phyloP scores from a whole-genome alignment of 1,140 invertebrate species.

The Calephelis virginiensis region DNA sequence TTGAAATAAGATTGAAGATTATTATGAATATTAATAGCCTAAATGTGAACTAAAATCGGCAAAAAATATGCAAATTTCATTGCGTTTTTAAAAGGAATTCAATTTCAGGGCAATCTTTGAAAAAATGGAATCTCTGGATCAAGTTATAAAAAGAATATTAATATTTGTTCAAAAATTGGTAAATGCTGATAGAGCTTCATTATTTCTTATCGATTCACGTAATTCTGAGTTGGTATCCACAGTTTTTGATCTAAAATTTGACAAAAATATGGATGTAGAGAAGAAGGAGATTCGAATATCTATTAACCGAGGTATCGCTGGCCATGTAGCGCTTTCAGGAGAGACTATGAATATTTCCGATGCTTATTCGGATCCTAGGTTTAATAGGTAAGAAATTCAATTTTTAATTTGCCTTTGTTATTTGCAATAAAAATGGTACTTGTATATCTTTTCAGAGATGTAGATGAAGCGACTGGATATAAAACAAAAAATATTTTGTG shows the following conservation, averaged over 20 bases:
- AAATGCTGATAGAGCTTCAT: conserved; percentile 88
- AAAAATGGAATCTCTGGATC: conserved; percentile 91
- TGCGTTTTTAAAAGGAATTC: background rate
- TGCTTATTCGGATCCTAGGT: conserved; percentile 88
- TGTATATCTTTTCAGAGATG: conserved; percentile 67
- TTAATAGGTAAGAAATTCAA: conserved; percentile 80
- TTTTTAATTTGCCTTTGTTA: background rate
- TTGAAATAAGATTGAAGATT: too few relatives aligned
- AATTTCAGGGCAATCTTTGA: conserved; percentile 83
- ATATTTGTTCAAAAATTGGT: conserved; percentile 89
- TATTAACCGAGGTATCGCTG: conserved; percentile 80
- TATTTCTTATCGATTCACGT: conserved; percentile 86
- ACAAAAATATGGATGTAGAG: conserved; percentile 47
- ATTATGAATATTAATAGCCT: background rate
- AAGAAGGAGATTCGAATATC: conserved; percentile 79
- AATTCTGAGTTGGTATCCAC: conserved; percentile 88
- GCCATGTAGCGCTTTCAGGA: conserved; percentile 87
- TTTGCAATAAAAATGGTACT: conserved; percentile 11
- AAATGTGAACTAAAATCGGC: background rate
- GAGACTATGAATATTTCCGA: conserved; percentile 88
- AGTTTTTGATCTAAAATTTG: conserved; percentile 86
- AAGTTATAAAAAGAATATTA: conserved; percentile 90
- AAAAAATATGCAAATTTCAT: conserved; percentile 22
- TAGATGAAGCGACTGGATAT: conserved; percentile 89
- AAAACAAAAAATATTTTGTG: conserved; percentile 88